Evolutionary conservation across 2,888 invertebrate genomes (phyloP).

Genomic region (Epinotia demarniana): DNA sequence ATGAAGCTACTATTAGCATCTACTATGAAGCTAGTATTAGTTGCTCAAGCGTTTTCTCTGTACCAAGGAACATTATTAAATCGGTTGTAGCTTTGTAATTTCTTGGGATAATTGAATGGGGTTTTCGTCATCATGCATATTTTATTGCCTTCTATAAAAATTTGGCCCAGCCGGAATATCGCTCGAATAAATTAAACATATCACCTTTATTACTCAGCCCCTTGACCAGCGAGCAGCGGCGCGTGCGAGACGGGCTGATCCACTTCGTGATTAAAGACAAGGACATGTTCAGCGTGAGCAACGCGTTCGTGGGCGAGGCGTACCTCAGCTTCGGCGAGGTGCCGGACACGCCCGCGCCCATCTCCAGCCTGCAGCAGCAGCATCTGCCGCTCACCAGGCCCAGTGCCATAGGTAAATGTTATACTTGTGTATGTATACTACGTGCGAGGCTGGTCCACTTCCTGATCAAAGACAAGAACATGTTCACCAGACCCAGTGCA

Average conservation of each 20-base stretch:
- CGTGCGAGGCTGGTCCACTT: conserved; percentile 89
- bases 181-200: background rate
- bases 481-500: conserved; percentile 88
- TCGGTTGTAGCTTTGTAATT: too few species aligned
- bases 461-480: conserved; percentile 97
- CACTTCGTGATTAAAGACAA: conserved; percentile 98
- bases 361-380: conserved; percentile 88
- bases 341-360: conserved; percentile 85
- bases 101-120: too few species aligned
- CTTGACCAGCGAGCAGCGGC: conserved; percentile 89
- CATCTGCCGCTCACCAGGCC: conserved; percentile 90
- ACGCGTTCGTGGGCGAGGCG: conserved; percentile 98
- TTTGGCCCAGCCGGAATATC: too few species aligned
- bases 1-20: too few species aligned
- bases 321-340: conserved; percentile 93
- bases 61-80: too few species aligned
- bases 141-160: too few species aligned
- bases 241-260: conserved; percentile 88
- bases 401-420: conserved; percentile 83
- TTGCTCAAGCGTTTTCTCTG: too few species aligned
- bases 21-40: too few species aligned
- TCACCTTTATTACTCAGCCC: conserved; percentile 74
- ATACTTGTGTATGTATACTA: conserved; percentile 82
- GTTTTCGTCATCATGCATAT: too few species aligned
- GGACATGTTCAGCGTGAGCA: conserved; percentile 95